Evolutionary conservation across 2,888 invertebrate species (phyloP).

Genomic region (Eledona agricola): DNA sequence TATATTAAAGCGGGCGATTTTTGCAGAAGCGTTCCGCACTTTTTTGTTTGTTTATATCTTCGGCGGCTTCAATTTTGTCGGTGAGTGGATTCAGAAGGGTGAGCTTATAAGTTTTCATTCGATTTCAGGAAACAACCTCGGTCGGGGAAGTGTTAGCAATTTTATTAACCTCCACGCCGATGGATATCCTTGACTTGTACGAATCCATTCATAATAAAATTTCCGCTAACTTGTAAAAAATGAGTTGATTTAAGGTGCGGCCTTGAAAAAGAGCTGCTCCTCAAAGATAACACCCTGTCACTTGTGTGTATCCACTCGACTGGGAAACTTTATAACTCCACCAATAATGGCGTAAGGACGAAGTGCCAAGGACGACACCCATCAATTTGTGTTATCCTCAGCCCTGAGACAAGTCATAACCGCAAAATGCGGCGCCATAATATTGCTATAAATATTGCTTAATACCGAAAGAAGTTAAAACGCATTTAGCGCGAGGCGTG

Average conservation of each 20-base stretch:
- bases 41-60: too few relatives aligned
- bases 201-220: slow-evolving; percentile 20
- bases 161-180: slow-evolving; percentile 17
- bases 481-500: background rate
- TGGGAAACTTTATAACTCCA: slow-evolving; percentile 50
- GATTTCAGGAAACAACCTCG: slow-evolving; percentile 3
- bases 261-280: slow-evolving; percentile 41
- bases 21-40: too few relatives aligned
- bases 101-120: too few relatives aligned
- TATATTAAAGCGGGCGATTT: background rate
- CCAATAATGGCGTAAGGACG: slow-evolving; percentile 33
- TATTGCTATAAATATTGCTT: too few relatives aligned
- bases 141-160: slow-evolving; percentile 5
- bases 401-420: slow-evolving; percentile 19
- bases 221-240: slow-evolving; percentile 19
- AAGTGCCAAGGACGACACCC: slow-evolving; percentile 33
- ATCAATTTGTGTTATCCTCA: slow-evolving; percentile 26
- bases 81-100: too few relatives aligned
- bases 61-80: too few relatives aligned
- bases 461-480: too few relatives aligned
- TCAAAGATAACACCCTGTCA: slow-evolving; percentile 50
- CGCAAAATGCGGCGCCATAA: slow-evolving; percentile 10
- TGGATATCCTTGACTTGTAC: slow-evolving; percentile 1
- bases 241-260: slow-evolving; percentile 28
- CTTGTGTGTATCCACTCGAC: slow-evolving; percentile 50